Conservation (phyloP, 2,888 invertebrate genomes). For the Tetragonisca angustula region DNA sequence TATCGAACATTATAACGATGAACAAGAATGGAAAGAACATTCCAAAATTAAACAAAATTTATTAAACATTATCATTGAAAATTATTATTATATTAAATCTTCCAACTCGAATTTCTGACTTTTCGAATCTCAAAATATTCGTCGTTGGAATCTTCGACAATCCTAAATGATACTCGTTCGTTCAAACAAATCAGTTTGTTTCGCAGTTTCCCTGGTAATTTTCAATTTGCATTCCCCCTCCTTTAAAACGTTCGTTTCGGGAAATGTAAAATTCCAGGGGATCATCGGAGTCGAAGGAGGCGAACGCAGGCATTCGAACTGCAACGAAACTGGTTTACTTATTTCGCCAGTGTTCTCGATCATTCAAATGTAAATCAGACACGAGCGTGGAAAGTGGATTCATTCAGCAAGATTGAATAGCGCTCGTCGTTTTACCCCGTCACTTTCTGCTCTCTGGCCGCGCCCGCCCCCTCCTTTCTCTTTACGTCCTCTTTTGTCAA, state of each 20-base stretch:
- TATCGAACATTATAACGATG: no score
- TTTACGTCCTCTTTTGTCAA: constrained; percentile 46
- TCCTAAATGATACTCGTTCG: no score
- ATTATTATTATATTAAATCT: no score
- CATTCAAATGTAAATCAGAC: constrained; percentile 46
- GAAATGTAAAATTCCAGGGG: background rate
- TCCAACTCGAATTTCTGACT: no score
- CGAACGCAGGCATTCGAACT: constrained; percentile 11
- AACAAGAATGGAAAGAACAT: no score
- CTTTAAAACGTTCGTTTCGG: background rate
- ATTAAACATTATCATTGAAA: no score
- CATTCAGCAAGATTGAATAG: constrained; percentile 55
- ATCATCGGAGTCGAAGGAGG: background rate
- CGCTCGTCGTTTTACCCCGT: constrained; percentile 32
- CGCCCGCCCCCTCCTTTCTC: background rate
- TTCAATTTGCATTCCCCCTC: no score
- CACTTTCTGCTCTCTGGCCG: constrained; percentile 28
- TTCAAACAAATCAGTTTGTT: no score
- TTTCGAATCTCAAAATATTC: no score
- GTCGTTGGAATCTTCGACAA: no score
- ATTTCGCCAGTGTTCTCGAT: constrained; percentile 16
- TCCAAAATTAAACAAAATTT: no score
- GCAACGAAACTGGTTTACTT: constrained; percentile 32
- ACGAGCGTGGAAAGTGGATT: constrained; percentile 36
- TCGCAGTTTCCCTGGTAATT: no score